Conservation (phyloP, 2,113 vertebrate genomes). For the Promerops cafer region DNA sequence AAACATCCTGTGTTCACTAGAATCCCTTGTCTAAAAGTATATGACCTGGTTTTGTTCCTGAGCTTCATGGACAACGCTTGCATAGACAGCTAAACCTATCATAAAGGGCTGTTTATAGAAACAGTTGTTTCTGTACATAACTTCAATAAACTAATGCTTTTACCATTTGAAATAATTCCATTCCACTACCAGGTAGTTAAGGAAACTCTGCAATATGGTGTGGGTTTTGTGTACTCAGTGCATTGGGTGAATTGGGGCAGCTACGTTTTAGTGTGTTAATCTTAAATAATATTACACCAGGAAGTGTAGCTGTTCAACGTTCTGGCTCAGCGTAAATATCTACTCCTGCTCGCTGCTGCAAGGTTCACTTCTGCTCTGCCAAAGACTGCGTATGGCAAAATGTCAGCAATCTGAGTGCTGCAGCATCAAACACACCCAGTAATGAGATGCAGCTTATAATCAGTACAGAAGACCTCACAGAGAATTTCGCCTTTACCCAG, state of each 20-base stretch:
- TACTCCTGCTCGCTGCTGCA: neutral
- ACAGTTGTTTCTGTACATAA: neutral
- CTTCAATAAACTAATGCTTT: conserved; percentile 18
- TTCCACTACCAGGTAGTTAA: neutral
- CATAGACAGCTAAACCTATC: conserved; percentile 71
- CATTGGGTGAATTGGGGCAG: neutral
- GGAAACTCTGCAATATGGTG: neutral
- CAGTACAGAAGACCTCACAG: neutral
- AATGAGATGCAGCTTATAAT: neutral
- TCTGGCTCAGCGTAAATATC: neutral
- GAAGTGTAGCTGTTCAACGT: neutral
- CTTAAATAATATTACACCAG: neutral
- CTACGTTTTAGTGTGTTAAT: neutral
- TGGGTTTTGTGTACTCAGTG: conserved; percentile 17
- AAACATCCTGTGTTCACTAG: conserved; percentile 72
- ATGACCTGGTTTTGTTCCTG: conserved; percentile 71
- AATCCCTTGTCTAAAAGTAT: conserved; percentile 69
- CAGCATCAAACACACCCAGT: neutral
- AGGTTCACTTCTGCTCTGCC: conserved; percentile 24
- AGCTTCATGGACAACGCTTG: conserved; percentile 68
- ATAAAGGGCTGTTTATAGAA: conserved; percentile 19
- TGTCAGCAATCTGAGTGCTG: neutral
- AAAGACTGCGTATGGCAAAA: neutral
- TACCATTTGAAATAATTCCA: conserved; percentile 1
- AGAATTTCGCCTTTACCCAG: neutral